These are phyloP conservation scores for Atrichornis clamosus DNA, from an alignment of 2,113 vertebrate genomes.

Conservation along the genomic window DNA sequence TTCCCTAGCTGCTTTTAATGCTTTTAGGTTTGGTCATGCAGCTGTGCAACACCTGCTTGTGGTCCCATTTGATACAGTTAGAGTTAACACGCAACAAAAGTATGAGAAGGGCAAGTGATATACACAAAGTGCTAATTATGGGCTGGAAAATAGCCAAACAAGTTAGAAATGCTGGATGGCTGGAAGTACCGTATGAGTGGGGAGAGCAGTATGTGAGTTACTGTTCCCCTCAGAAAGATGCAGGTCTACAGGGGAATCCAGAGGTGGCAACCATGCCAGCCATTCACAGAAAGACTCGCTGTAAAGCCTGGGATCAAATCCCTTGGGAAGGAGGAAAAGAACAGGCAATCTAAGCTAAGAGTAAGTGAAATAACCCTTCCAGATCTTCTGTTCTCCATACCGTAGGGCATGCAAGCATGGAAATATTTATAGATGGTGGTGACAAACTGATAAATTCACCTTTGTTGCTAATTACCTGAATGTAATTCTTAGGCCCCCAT, in stretches of 20 bases:
- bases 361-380: neutral
- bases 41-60: neutral
- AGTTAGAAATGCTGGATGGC: neutral
- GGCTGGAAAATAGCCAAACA: neutral
- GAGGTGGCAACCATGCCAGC: neutral
- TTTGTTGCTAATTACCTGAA: neutral
- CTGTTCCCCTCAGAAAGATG: neutral
- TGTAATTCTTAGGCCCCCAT: neutral
- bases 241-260: neutral
- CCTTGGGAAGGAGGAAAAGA: neutral
- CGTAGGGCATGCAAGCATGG: neutral
- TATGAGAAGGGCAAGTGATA: neutral
- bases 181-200: neutral
- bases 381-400: neutral
- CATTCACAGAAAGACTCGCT: neutral
- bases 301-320: neutral
- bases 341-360: neutral
- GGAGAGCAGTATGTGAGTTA: neutral
- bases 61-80: neutral
- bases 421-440: neutral
- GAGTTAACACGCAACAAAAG: neutral
- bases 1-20: neutral
- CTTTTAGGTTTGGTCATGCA: neutral
- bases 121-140: neutral
- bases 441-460: neutral